Evolutionary conservation across 1,140 invertebrate genomes (phyloP).

Genomic region (Schmidtea mediterranea): DNA sequence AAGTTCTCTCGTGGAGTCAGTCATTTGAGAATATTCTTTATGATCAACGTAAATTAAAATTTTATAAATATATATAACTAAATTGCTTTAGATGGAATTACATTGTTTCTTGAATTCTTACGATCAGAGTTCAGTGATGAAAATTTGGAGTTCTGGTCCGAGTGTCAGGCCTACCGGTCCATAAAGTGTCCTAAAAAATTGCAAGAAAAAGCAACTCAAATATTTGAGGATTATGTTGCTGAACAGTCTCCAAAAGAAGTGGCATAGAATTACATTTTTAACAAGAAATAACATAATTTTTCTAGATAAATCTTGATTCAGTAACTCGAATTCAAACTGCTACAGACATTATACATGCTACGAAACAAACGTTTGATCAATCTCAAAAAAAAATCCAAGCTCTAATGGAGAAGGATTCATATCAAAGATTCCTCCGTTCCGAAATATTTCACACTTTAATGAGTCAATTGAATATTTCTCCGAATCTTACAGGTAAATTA

Average conservation of each 20-base stretch:
- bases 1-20: too few relatives aligned
- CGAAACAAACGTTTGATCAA: conserved; percentile 28
- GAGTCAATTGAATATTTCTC: conserved; percentile 1
- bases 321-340: conserved; percentile 28
- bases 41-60: too few relatives aligned
- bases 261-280: too few relatives aligned
- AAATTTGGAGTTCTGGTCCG: conserved; percentile 4
- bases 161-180: background rate
- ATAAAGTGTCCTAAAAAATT: background rate
- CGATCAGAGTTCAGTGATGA: conserved; percentile 3
- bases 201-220: background rate
- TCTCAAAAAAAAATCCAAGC: conserved; percentile 33
- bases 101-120: background rate
- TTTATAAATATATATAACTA: too few relatives aligned
- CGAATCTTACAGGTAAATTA: too few relatives aligned
- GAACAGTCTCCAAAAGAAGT: conserved; percentile 3
- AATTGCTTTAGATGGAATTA: background rate
- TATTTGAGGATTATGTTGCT: conserved; percentile 2
- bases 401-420: conserved; percentile 34
- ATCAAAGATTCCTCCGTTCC: conserved; percentile 32
- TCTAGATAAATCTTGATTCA: conserved; percentile 33
- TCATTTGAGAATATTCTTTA: too few relatives aligned
- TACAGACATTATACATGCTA: conserved; percentile 15
- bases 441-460: conserved; percentile 22
- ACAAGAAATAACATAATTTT: background rate